Evolutionary conservation across 1,140 invertebrate species (phyloP).

Genomic region (Callitettix versicolor): DNA sequence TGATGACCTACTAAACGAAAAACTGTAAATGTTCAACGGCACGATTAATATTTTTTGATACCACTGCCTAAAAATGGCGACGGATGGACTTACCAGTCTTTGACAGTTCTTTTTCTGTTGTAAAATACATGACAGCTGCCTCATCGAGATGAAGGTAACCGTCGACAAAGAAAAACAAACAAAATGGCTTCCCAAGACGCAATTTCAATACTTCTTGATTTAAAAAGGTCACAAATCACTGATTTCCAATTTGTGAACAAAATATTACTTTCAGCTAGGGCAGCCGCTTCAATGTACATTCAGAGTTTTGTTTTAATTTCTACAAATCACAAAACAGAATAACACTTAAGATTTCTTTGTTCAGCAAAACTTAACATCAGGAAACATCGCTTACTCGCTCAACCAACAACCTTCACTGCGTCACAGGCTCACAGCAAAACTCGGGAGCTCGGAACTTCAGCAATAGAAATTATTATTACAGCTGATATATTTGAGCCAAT

Average conservation of each 20-base stretch:
- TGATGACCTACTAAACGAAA: no score
- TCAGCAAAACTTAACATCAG: background rate
- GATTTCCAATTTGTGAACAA: no score
- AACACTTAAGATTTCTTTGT: slow-evolving; percentile 2
- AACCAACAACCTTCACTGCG: background rate
- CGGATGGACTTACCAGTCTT: no score
- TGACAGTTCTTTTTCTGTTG: no score
- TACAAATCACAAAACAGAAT: slow-evolving; percentile 3
- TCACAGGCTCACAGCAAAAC: background rate
- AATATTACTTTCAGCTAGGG: no score
- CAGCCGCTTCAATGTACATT: background rate
- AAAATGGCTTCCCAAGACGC: slow-evolving; percentile 1
- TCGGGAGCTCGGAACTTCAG: no score
- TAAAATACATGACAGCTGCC: slow-evolving; percentile 2
- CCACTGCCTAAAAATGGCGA: no score
- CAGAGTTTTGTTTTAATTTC: background rate
- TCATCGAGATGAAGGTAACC: slow-evolving; percentile 6
- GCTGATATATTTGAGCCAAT: slow-evolving; percentile 7
- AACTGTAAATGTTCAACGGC: no score
- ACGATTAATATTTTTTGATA: no score
- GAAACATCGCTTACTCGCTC: background rate
- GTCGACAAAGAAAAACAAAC: slow-evolving; percentile 5
- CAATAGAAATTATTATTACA: slow-evolving; percentile 8
- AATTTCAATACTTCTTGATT: no score
- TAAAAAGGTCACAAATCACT: no score